phyloP scores from a whole-genome alignment of 2,113 vertebrate genomes.

The Alces alces region DNA sequence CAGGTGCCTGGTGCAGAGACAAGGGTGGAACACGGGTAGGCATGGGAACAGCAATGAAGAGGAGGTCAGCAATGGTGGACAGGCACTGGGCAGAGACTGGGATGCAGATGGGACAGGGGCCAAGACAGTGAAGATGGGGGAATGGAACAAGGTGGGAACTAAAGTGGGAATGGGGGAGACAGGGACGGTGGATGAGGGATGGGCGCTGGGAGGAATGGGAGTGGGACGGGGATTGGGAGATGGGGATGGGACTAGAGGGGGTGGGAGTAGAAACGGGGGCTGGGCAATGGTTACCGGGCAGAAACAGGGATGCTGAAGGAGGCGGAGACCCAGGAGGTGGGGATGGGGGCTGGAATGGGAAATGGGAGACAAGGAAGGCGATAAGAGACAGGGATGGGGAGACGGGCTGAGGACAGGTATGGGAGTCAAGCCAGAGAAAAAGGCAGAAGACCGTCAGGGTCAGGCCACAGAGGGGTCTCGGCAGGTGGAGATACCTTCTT shows the following conservation, averaged over 20 bases:
- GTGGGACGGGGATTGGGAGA: not conserved
- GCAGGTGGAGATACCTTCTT: not conserved
- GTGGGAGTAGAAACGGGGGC: not conserved
- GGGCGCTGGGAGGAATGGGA: not conserved
- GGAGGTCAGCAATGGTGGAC: not conserved
- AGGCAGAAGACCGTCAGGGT: not conserved
- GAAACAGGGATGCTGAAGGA: not conserved
- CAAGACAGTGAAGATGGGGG: not conserved
- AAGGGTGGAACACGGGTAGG: not conserved
- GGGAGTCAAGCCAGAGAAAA: not conserved
- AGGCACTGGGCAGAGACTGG: not conserved
- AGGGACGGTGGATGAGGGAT: not conserved
- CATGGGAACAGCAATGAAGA: not conserved
- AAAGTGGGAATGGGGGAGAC: not conserved
- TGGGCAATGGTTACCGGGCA: not conserved
- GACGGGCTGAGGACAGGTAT: not conserved
- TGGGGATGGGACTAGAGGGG: not conserved
- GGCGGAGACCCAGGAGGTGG: not conserved
- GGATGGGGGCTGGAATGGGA: not conserved
- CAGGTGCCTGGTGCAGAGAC: not conserved
- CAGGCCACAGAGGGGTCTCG: not conserved
- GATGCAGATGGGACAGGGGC: not conserved
- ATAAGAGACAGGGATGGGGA: not conserved
- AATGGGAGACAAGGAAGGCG: not conserved
- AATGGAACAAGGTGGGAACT: not conserved